These are phyloP conservation scores for Neoascia interrupta DNA, from an alignment of 2,888 invertebrate genomes.

Conservation along the genomic window DNA sequence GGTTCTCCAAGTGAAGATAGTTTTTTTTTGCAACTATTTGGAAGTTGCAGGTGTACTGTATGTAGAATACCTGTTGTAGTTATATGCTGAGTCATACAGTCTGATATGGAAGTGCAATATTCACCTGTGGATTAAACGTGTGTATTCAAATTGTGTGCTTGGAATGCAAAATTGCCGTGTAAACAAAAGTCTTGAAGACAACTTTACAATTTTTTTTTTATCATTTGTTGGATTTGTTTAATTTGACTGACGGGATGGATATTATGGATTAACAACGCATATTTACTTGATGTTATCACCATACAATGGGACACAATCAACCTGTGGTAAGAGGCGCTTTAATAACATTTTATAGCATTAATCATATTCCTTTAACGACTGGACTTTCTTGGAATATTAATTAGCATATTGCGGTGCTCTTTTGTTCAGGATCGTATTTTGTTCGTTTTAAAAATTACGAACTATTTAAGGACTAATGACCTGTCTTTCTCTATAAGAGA, in stretches of 20 bases:
- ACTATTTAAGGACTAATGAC: too few relatives aligned
- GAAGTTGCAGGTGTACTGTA: neutral
- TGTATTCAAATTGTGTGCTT: slow-evolving; percentile 48
- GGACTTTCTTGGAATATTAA: slow-evolving; percentile 13
- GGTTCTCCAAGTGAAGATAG: slow-evolving; percentile 24
- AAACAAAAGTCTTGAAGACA: slow-evolving; percentile 21
- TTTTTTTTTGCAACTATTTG: neutral
- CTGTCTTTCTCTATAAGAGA: too few relatives aligned
- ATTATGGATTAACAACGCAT: slow-evolving; percentile 38
- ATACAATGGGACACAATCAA: slow-evolving; percentile 15
- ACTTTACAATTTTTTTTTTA: slow-evolving; percentile 12
- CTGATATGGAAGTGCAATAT: slow-evolving; percentile 27
- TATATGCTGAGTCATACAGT: neutral
- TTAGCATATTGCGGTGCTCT: neutral
- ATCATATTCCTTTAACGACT: slow-evolving; percentile 13
- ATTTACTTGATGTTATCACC: slow-evolving; percentile 31
- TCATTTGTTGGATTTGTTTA: slow-evolving; percentile 48
- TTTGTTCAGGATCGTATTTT: too few relatives aligned
- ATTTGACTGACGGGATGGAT: slow-evolving; percentile 41
- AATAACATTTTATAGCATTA: slow-evolving; percentile 22
- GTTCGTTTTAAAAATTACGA: too few relatives aligned
- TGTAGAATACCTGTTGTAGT: slow-evolving; percentile 2
- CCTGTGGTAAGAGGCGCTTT: slow-evolving; percentile 42
- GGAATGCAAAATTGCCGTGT: slow-evolving; percentile 6
- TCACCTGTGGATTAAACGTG: slow-evolving; percentile 60